Percentiles rank a stretch among this genome's conserved stretches.
Evolutionary conservation across 2,113 vertebrate species (phyloP).

Genomic region (Orycteropus afer): DNA sequence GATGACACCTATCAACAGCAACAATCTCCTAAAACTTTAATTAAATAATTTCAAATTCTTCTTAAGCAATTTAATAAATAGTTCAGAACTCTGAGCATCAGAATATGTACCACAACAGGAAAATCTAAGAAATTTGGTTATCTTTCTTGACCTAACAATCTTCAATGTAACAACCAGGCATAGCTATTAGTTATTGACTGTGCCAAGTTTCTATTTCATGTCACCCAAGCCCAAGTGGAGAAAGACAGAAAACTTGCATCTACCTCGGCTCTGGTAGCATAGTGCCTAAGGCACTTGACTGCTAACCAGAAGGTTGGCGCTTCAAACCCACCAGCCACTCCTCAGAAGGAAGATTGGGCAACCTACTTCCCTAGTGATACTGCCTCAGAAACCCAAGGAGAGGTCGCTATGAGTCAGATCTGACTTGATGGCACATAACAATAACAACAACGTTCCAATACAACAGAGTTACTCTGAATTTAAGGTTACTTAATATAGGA

Average conservation of each 20-base stretch:
- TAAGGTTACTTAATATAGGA: background rate
- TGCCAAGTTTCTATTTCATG: background rate
- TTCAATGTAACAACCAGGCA: background rate
- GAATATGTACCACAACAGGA: background rate
- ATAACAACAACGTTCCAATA: no score
- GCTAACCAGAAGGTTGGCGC: no score
- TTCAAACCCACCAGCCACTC: no score
- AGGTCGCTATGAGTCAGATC: no score
- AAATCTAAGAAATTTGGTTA: conserved; percentile 11
- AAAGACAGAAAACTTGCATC: background rate
- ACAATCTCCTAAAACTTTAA: background rate
- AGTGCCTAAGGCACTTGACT: no score
- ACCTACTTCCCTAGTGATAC: no score
- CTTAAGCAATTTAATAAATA: background rate
- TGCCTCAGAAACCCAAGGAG: no score
- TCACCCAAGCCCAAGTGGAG: background rate
- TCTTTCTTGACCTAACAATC: conserved; percentile 12
- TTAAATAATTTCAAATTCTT: conserved; percentile 29
- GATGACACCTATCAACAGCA: no score
- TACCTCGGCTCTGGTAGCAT: background rate
- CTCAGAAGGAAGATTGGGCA: no score
- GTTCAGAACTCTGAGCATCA: background rate
- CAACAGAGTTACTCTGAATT: conserved; percentile 27
- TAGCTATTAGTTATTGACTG: background rate
- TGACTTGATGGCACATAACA: no score